These are phyloP conservation scores for Mixornis gularis DNA, from an alignment of 2,113 vertebrate species.

Conservation along the genomic window DNA sequence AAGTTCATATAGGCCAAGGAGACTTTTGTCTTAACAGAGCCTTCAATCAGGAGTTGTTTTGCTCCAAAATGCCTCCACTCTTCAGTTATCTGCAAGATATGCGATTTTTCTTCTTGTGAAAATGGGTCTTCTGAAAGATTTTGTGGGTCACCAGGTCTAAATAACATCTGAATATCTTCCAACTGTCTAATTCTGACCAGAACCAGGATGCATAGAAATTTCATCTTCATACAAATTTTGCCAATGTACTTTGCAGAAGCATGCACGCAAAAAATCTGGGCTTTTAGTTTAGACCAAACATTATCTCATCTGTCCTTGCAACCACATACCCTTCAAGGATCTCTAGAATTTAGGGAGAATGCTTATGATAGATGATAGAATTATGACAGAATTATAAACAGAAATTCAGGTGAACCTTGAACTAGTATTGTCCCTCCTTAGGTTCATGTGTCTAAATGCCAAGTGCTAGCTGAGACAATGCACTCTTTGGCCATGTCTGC, in stretches of 20 bases:
- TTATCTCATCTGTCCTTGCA: not conserved
- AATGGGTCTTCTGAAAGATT: not conserved
- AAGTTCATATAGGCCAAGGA: not conserved
- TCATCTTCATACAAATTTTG: not conserved
- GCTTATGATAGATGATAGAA: not conserved
- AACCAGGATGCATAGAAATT: not conserved
- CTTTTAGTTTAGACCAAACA: not conserved
- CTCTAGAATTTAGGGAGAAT: not conserved
- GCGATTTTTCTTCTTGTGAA: not conserved
- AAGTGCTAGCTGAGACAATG: not conserved
- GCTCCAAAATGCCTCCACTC: not conserved
- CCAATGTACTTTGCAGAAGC: not conserved
- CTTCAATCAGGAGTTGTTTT: not conserved
- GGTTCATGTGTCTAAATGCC: not conserved
- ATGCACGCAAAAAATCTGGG: not conserved
- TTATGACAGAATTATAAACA: not conserved
- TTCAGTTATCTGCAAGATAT: not conserved
- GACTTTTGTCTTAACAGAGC: not conserved
- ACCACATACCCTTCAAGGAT: not conserved
- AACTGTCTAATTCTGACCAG: not conserved
- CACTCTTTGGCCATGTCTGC: accelerated
- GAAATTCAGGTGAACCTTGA: not conserved
- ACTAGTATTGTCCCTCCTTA: not conserved
- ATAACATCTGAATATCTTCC: not conserved
- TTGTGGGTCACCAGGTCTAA: not conserved